Evolutionary conservation across 1,140 invertebrate species (phyloP).

Genomic region (Aradophagus sp.): DNA sequence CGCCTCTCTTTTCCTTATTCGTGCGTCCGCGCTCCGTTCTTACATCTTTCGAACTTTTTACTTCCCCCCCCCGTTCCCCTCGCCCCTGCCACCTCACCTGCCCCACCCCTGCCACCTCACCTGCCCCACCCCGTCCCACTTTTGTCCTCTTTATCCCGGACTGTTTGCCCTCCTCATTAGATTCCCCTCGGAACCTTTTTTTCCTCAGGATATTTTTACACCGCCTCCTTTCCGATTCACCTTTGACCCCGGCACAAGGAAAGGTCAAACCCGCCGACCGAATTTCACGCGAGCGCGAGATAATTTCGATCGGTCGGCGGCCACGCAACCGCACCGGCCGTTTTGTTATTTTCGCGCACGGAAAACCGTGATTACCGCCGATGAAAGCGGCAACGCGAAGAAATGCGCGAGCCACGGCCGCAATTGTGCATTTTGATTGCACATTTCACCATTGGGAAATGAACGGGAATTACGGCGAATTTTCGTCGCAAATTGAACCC

Average conservation of each 20-base stretch:
- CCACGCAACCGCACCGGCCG: conserved; percentile 13
- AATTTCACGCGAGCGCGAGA: background rate
- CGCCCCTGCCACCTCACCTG: conserved; percentile 11
- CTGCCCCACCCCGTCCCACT: conserved; percentile 4
- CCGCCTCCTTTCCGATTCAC: conserved; percentile 3
- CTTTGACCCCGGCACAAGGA: no score
- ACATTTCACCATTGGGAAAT: conserved; percentile 43
- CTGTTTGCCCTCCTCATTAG: conserved; percentile 28
- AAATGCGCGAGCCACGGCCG: conserved; percentile 14
- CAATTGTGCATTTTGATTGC: conserved; percentile 40
- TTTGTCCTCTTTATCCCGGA: conserved; percentile 24
- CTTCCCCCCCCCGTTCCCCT: conserved; percentile 23
- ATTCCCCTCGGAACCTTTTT: conserved; percentile 50
- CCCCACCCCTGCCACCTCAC: conserved; percentile 12
- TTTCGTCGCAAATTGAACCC: conserved; percentile 39
- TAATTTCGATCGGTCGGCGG: no score
- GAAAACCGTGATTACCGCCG: conserved; percentile 41
- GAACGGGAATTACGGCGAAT: conserved; percentile 32
- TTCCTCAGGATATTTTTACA: conserved; percentile 2
- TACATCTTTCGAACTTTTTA: conserved; percentile 48
- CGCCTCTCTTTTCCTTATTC: conserved; percentile 54
- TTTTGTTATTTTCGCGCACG: conserved; percentile 45
- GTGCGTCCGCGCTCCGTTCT: conserved; percentile 33
- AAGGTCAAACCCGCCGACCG: no score
- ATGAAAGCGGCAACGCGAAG: conserved; percentile 31